Evolutionary conservation across 2,113 vertebrate genomes (phyloP).

Genomic region (Seriola quinqueradiata): DNA sequence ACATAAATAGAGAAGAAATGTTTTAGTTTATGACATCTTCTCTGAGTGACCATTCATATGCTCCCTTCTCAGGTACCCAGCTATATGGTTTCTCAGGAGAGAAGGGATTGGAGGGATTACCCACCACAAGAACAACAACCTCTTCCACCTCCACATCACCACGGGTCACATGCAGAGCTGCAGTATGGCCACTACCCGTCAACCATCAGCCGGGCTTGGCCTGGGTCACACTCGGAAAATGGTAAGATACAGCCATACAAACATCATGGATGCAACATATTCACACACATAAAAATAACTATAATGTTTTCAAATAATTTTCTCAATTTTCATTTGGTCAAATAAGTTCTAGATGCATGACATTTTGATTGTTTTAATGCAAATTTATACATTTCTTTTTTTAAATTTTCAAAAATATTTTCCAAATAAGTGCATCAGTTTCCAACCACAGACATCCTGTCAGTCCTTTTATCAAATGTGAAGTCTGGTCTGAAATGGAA

Average conservation of each 20-base stretch:
- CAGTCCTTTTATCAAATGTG: background rate
- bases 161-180: constrained; percentile 87
- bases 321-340: background rate
- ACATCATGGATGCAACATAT: background rate
- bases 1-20: background rate
- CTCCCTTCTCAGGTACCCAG: constrained; percentile 85
- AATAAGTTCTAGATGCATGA: background rate
- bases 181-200: constrained; percentile 90
- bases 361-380: background rate
- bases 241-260: constrained; percentile 79
- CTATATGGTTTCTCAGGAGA: constrained; percentile 91
- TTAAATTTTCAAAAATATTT: background rate
- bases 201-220: constrained; percentile 90
- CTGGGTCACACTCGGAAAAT: constrained; percentile 89
- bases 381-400: background rate
- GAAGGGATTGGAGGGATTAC: constrained; percentile 93
- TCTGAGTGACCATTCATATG: background rate
- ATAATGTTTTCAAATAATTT: background rate
- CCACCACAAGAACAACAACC: constrained; percentile 79
- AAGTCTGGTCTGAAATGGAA: background rate
- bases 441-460: constrained; percentile 1
- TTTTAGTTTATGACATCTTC: background rate
- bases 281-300: background rate
- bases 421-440: background rate
- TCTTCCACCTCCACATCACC: constrained; percentile 63